phyloP scores from a whole-genome alignment of 2,113 vertebrate genomes.

The Phyllopteryx taeniolatus region DNA sequence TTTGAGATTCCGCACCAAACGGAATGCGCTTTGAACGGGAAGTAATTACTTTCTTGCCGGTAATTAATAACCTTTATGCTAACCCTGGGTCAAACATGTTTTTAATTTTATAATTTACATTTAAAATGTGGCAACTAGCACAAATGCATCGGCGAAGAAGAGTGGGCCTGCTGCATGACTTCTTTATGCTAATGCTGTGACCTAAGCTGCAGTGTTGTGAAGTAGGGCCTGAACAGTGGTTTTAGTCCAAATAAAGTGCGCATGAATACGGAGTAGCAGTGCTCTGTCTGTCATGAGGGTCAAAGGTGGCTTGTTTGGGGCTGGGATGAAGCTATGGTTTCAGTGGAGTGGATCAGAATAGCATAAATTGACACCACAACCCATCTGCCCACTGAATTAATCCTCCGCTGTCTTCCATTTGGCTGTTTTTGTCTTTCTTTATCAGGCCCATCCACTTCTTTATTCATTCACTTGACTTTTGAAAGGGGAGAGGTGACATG shows the following conservation, averaged over 20 bases:
- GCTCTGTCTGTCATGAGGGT: conserved; percentile 64
- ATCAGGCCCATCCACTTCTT: conserved; percentile 74
- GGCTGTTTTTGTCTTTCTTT: conserved; percentile 68
- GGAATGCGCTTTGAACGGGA: conserved; percentile 41
- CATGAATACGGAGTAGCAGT: conserved; percentile 60
- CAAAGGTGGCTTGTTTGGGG: conserved; percentile 69
- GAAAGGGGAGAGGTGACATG: conserved; percentile 74
- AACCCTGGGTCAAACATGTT: conserved; percentile 51
- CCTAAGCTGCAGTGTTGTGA: conserved; percentile 57
- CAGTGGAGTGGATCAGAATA: conserved; percentile 74
- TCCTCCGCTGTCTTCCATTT: conserved; percentile 72
- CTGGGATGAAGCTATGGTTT: conserved; percentile 67
- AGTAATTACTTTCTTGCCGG: conserved; percentile 52
- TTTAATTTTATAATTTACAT: neutral
- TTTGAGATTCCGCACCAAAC: conserved; percentile 18
- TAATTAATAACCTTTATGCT: conserved; percentile 58
- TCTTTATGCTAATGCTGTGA: conserved; percentile 58
- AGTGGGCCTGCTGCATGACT: conserved; percentile 46
- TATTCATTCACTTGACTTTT: conserved; percentile 76
- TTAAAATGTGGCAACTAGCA: neutral
- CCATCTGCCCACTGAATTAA: conserved; percentile 75
- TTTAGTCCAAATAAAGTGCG: conserved; percentile 58
- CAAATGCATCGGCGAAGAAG: conserved; percentile 9
- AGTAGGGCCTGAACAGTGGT: conserved; percentile 48
- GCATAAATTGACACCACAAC: conserved; percentile 78